Base-by-base conservation (phyloP, 1,140 invertebrate genomes). In the Musca domestica region DNA sequence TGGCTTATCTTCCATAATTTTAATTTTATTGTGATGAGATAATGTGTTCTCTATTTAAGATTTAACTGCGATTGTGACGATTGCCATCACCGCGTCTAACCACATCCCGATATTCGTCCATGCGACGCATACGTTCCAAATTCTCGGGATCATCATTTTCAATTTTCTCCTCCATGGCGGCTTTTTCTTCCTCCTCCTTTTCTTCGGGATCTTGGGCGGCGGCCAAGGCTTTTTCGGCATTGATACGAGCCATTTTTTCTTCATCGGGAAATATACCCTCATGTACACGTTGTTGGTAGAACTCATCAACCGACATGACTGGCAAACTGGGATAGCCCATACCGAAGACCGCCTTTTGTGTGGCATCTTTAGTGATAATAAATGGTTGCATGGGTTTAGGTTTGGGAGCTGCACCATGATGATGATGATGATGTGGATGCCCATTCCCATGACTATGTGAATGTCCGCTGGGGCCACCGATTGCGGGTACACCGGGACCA, bases 331-430 rank as follows among this genome's bases (percentile, higher is more conserved):
- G 96, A 87, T 99, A 99, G 0, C 97, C 98, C 47, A 90, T 83
- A 7, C 98, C 98, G 84, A 90, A 98, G 2, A 99, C 93, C 70
- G 94, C 87, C 83, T 98, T 98, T 83, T 98, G 95, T 0, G 92
- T 69, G 46, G 88, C 88, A 83, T 96, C 91, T 74, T 90, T 89
- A 0, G 96, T 97, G 27, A 99, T 95, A 61, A 98, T 96, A 69
- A 98, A 92, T 0, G 96, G 94, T 80, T 91, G 89, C n/a, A 95
- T 76, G 5, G 90, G 88, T n/a, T 80, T 76, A 19, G 77, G 70
- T 52, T 82, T 70, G 15, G 82, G 2, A 49, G 51, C 46, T 2
- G 49, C 63, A 1, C 7, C 3, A 12, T 71, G 70, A 51, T 72
- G 66, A 58, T 74, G 61, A 52, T 67, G 69, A 23, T 71, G 68